Evolutionary conservation across 1,140 invertebrate genomes (phyloP), one percentile per base, ranked within the genome.

Genomic region (Latrodectus geometricus): DNA sequence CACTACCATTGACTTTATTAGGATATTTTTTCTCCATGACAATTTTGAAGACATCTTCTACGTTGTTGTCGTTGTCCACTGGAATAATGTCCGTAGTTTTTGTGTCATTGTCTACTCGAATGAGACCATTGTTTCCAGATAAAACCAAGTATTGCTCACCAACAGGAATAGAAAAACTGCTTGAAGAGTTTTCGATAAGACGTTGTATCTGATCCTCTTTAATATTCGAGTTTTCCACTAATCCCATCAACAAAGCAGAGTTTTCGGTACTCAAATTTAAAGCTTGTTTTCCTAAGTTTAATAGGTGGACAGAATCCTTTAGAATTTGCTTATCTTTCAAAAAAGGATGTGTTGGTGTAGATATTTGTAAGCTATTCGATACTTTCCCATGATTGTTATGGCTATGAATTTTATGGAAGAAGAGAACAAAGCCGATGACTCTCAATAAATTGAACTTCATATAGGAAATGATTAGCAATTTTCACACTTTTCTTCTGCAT

Each of bases 31-130:
- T 81, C 52, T 72, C 66, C 66, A 81, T 72, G n/a, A 35, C 50
- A 50, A 81, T 81, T 21, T 81, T 81, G 68, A 81, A 81, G 8
- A 81, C 48, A n/a, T 81, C 79, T 72, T 81, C 65, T 14, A 81
- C 11, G 5, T 70, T 15, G 5, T 11, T 72, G 0, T 11, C 23
- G 4, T 49, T 17, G 21, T 66, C 49, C 17, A 54, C 68, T n/a
- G 20, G 21, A 9, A 68, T 66, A 72, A 17, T 17, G 0, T 48
- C 23, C 4, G 79, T 81, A 17, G 49, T n/a, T 7, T 70, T 72
- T 8, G 68, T 56, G 68, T 23, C 72, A 50, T 81, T 81, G 9
- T 70, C 50, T 5, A 81, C 20, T 15, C 11, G 52, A 20, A 81
- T 23, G 14, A 54, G 49, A 8, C 79, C 79, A 12, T 81, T 17